Base-by-base conservation (phyloP, 2,797 vertebrate species). In the Nyctalus aviator region DNA sequence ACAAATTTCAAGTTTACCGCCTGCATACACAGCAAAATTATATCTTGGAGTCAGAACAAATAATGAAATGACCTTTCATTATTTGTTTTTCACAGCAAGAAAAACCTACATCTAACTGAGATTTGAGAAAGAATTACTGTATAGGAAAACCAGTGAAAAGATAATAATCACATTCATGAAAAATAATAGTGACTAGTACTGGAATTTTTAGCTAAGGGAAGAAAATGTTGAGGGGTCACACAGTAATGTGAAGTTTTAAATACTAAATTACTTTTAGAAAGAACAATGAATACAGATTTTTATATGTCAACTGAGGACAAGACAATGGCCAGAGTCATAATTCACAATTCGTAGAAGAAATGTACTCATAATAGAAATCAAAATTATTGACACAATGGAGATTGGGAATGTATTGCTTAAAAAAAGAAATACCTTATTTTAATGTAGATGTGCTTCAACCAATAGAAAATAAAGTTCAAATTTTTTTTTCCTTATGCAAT, bases 21-120 rank as follows among this genome's bases (percentile, higher is more conserved):
- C 6, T 44, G 23, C 8, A 44, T 23, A 35, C 7, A 46, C 20
- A 76, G 73, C 11, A 82, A 59, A 84, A 84, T 78, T 78, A 88
- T 44, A 72, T 37, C 46, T 71, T 10, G 5, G 2, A 85, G 3
- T 71, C 55, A 84, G 13, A 82, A 25, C 17, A 69, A 95, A 85
- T 69, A 84, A 88, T 66, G 37, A 92, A 85, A 68, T 75, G 17
- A 53, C 30, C 8, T 85, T 93, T 91, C 27, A n/a, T 46, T 41
- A 41, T 41, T 41, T 41, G 37, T 41, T 41, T 41, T 41, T 41
- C 37, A 41, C 50, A 81, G 12, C 32, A 76, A 0, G 20, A 48
- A 8, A 86, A 90, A 72, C 20, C 6, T 64, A 14, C 20, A 79
- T 46, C n/a, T 12, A 48, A 53, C 30, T 35, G 59, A 46, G 12